Conservation (phyloP, 2,888 invertebrate species). For the Melinaea marsaeus region DNA sequence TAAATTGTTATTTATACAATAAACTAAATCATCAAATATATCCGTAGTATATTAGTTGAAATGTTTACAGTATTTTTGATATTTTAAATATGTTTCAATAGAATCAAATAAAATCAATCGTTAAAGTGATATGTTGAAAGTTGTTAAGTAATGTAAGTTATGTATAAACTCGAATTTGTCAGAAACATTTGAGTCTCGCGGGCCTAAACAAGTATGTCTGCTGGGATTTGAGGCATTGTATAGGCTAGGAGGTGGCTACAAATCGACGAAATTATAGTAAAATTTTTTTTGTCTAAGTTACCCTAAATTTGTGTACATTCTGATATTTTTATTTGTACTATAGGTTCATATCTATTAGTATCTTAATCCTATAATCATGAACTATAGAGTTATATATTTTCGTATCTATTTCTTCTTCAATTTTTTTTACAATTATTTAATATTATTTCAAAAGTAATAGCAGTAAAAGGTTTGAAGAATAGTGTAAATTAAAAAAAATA, state of each 20-base stretch:
- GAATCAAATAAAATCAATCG: slow-evolving; percentile 24
- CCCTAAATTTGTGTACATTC: no score
- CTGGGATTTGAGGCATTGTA: slow-evolving; percentile 31
- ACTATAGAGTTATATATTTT: no score
- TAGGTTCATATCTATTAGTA: no score
- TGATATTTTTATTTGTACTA: no score
- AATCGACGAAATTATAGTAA: not conserved
- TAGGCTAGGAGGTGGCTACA: slow-evolving; percentile 24
- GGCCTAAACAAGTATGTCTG: slow-evolving; percentile 35
- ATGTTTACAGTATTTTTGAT: no score
- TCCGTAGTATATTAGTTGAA: no score
- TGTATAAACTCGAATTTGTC: slow-evolving; percentile 42
- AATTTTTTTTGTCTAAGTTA: not conserved
- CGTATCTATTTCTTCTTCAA: no score
- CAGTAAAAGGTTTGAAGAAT: no score
- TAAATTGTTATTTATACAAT: no score
- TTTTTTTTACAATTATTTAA: not conserved
- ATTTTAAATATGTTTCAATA: not conserved
- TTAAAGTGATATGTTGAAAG: slow-evolving; percentile 20
- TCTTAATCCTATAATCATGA: no score
- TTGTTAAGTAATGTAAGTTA: slow-evolving; percentile 29
- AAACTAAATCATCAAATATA: no score
- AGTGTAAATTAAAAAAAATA: not conserved
- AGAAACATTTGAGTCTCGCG: slow-evolving; percentile 34
- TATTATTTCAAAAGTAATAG: no score